Percentiles rank a stretch among this genome's conserved stretches.
These are phyloP conservation scores for Urocynchramus pylzowi DNA, from an alignment of 2,113 vertebrate species.

Conservation along the genomic window DNA sequence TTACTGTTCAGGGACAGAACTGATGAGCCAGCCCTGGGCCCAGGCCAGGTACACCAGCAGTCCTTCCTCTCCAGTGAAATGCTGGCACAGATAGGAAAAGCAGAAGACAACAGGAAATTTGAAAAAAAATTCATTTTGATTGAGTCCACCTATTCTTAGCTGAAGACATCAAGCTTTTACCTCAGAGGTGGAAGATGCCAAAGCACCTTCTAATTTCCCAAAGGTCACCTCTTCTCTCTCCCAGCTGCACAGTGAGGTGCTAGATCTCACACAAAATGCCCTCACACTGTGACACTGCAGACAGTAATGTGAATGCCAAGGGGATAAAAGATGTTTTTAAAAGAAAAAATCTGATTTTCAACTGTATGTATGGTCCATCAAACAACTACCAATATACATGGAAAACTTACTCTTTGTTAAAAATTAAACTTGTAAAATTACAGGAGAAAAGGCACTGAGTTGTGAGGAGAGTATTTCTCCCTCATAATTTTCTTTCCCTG, in stretches of 20 bases:
- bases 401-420: not conserved
- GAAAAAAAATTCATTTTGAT: not conserved
- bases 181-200: not conserved
- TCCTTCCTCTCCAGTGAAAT: not conserved
- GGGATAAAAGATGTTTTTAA: not conserved
- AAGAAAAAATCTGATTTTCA: not conserved
- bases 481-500: not conserved
- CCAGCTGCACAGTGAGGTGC: not conserved
- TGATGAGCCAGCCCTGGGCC: not conserved
- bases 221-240: not conserved
- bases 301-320: not conserved
- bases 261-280: not conserved
- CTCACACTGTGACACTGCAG: not conserved
- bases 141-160: not conserved
- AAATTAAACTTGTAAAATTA: not conserved
- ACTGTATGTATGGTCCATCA: not conserved
- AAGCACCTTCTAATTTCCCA: not conserved
- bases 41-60: fast-evolving
- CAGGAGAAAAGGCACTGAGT: not conserved
- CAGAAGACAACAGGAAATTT: not conserved
- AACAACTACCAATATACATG: not conserved
- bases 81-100: not conserved
- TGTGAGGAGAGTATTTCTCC: not conserved
- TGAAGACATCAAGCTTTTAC: not conserved
- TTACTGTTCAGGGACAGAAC: not conserved